phyloP scores from a whole-genome alignment of 2,888 invertebrate species.

The Machimus rusticus region DNA sequence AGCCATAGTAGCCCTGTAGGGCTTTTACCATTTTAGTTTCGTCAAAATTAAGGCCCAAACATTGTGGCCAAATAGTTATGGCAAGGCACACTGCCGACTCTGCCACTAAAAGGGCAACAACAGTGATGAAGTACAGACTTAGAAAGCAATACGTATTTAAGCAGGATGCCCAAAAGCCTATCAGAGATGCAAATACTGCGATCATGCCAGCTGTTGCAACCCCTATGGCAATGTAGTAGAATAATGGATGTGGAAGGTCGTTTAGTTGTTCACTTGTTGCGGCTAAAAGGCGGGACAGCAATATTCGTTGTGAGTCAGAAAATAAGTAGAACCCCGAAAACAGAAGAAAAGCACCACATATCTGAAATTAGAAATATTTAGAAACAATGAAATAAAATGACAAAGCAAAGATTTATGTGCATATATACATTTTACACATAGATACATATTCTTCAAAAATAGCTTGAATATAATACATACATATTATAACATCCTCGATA shows the following conservation, averaged over 20 bases:
- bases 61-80: conserved; percentile 79
- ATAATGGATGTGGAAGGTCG: conserved; percentile 73
- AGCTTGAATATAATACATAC: no score
- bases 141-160: conserved; percentile 77
- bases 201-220: conserved; percentile 74
- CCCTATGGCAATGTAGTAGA: conserved; percentile 78
- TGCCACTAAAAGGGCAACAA: conserved; percentile 71
- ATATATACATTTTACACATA: no score
- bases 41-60: conserved; percentile 75
- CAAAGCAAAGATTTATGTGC: background rate
- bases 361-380: conserved; percentile 64
- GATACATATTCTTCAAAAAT: no score
- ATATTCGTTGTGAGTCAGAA: conserved; percentile 74
- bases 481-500: no score
- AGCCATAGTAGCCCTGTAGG: conserved; percentile 78
- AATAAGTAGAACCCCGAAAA: conserved; percentile 76
- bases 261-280: conserved; percentile 65
- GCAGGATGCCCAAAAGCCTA: conserved; percentile 85
- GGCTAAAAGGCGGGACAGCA: conserved; percentile 75
- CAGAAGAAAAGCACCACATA: conserved; percentile 75
- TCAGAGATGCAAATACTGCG: conserved; percentile 72
- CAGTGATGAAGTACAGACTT: conserved; percentile 76
- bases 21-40: conserved; percentile 74
- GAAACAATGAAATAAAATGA: background rate
- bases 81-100: conserved; percentile 76